A percentile compares a stretch with the other conserved stretches of the same genome.
Conservation (phyloP, 2,113 vertebrate genomes). For the Ariopsis seemanni region DNA sequence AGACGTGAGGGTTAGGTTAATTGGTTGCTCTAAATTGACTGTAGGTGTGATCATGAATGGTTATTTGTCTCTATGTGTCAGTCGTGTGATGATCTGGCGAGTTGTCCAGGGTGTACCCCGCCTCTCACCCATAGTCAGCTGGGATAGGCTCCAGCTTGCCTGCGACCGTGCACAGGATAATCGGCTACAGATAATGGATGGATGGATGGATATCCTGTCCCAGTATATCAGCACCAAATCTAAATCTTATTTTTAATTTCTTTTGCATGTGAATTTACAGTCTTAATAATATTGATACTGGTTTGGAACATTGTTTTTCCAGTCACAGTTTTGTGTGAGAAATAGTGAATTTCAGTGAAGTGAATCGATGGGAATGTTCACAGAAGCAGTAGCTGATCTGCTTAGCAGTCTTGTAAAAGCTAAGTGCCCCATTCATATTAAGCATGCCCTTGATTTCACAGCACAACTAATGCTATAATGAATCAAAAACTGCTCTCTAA, state of each 20-base stretch:
- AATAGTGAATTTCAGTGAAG: background rate
- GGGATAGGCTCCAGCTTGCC: no score
- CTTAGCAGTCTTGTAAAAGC: constrained; percentile 56
- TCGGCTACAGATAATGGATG: no score
- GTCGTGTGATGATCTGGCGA: no score
- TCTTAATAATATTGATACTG: background rate
- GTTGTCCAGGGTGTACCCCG: no score
- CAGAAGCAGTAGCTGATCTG: constrained; percentile 7
- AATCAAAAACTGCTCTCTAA: constrained; percentile 47
- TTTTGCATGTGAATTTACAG: background rate
- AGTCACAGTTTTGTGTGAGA: background rate
- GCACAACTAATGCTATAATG: constrained; percentile 55
- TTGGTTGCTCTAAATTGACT: no score
- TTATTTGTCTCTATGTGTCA: no score
- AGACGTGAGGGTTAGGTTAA: no score
- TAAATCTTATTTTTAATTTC: background rate
- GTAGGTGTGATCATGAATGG: no score
- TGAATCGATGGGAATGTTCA: constrained; percentile 8
- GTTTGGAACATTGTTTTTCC: background rate
- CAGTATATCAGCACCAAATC: background rate
- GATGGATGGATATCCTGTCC: background rate
- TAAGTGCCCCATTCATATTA: constrained; percentile 63
- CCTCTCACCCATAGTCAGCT: no score
- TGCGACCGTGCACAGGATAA: no score
- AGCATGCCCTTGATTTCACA: constrained; percentile 64